Evolutionary conservation across 2,113 vertebrate species (phyloP).

Genomic region (Melanotaenia duboulayi): DNA sequence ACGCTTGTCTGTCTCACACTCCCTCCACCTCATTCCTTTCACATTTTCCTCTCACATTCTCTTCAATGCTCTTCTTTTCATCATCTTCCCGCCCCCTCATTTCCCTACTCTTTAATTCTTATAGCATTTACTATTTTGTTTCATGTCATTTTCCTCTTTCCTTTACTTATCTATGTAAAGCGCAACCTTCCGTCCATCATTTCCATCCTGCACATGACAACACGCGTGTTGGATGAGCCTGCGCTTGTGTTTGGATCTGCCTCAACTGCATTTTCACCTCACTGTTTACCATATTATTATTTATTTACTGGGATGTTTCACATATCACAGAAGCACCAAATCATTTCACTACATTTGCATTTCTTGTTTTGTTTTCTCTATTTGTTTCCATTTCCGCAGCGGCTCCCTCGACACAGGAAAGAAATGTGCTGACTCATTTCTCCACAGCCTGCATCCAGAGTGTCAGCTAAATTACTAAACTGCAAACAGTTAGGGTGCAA

Average conservation of each 20-base stretch:
- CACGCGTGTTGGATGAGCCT: too few relatives aligned
- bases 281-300: too few relatives aligned
- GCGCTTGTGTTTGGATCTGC: too few relatives aligned
- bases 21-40: background rate
- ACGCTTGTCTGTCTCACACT: slow-evolving; percentile 34
- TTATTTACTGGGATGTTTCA: too few relatives aligned
- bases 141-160: too few relatives aligned
- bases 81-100: background rate
- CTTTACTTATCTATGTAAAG: too few relatives aligned
- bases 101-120: slow-evolving; percentile 20
- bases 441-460: background rate
- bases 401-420: background rate
- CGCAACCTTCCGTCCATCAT: too few relatives aligned
- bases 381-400: background rate
- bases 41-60: slow-evolving; percentile 5
- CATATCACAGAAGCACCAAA: slow-evolving; percentile 45
- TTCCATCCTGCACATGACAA: too few relatives aligned
- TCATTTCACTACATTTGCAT: slow-evolving; percentile 36
- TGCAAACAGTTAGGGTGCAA: slow-evolving; percentile 27
- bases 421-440: slow-evolving; percentile 46
- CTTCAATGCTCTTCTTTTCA: background rate
- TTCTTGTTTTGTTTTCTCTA: slow-evolving; percentile 14
- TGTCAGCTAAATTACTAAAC: slow-evolving; percentile 34
- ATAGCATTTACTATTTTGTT: too few relatives aligned
- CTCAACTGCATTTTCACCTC: too few relatives aligned